phyloP scores from a whole-genome alignment of 2,113 vertebrate species.

The Lepisosteus oculatus region DNA sequence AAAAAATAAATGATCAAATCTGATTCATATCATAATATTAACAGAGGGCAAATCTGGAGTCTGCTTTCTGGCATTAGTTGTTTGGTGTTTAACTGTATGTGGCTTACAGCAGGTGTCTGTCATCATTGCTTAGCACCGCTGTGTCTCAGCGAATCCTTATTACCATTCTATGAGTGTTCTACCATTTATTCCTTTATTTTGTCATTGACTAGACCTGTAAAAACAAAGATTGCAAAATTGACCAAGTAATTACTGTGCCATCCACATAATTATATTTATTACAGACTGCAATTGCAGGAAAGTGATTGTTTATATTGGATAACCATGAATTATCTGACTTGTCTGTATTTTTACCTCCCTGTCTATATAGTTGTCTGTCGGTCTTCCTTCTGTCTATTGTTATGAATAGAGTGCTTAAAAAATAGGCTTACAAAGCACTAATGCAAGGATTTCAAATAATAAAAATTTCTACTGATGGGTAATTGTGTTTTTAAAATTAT shows the following conservation, averaged over 20 bases:
- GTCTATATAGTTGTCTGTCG: too few species aligned
- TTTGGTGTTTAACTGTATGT: slow-evolving; percentile 67
- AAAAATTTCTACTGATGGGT: too few species aligned
- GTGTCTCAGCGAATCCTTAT: slow-evolving; percentile 57
- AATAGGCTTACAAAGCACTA: too few species aligned
- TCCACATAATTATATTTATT: slow-evolving; percentile 13
- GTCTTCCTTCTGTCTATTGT: too few species aligned
- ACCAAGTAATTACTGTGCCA: slow-evolving; percentile 18
- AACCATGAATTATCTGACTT: too few species aligned
- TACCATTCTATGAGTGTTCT: slow-evolving; percentile 61
- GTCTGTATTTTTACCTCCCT: too few species aligned
- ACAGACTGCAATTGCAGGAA: not conserved
- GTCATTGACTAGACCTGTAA: slow-evolving; percentile 40
- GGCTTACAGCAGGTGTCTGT: slow-evolving; percentile 74
- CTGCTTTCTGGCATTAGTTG: slow-evolving; percentile 61
- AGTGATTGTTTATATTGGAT: too few species aligned
- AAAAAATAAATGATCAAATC: too few species aligned
- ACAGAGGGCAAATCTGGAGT: not conserved
- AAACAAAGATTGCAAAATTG: slow-evolving; percentile 46
- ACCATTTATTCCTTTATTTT: slow-evolving; percentile 53
- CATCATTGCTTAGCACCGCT: slow-evolving; percentile 64
- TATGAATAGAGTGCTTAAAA: too few species aligned
- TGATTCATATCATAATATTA: too few species aligned
- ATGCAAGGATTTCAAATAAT: too few species aligned
- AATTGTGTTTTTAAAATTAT: too few species aligned